phyloP scores from a whole-genome alignment of 92 coral and sea anemone genomes.

The Epizoanthus fatuus region DNA sequence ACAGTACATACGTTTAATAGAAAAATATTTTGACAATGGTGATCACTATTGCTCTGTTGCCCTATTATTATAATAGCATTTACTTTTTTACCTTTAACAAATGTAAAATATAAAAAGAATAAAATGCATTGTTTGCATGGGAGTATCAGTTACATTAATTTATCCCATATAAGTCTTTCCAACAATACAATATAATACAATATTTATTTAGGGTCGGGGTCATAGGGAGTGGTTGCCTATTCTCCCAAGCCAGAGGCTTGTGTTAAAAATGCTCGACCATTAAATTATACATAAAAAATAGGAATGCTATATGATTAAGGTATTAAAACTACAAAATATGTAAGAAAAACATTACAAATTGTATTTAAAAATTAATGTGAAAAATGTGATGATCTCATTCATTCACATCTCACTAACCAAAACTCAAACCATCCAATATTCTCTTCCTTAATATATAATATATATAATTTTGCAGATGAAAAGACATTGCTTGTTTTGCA shows the following conservation, averaged over 20 bases:
- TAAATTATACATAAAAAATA: background rate
- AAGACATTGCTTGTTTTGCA: slow-evolving; percentile 19
- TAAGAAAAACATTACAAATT: background rate
- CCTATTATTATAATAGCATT: no score
- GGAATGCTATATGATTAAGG: slow-evolving; percentile 14
- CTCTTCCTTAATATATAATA: background rate
- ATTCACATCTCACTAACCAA: no score
- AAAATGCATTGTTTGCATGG: slow-evolving; percentile 12
- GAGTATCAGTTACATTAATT: slow-evolving; percentile 7
- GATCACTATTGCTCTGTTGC: no score
- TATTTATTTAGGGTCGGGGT: no score
- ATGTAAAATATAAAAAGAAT: background rate
- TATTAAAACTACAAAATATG: slow-evolving; percentile 5
- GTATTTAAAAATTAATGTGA: no score
- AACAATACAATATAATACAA: background rate
- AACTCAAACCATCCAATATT: background rate
- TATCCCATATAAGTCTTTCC: background rate
- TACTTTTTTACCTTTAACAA: background rate
- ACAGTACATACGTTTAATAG: no score
- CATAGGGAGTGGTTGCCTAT: no score
- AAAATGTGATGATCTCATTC: no score
- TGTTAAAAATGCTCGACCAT: no score
- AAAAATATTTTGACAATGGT: no score
- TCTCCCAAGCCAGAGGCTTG: no score
- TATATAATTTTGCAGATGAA: slow-evolving; percentile 9